Evolutionary conservation across 2,797 vertebrate species (phyloP).

Genomic region (Danio choprae): DNA sequence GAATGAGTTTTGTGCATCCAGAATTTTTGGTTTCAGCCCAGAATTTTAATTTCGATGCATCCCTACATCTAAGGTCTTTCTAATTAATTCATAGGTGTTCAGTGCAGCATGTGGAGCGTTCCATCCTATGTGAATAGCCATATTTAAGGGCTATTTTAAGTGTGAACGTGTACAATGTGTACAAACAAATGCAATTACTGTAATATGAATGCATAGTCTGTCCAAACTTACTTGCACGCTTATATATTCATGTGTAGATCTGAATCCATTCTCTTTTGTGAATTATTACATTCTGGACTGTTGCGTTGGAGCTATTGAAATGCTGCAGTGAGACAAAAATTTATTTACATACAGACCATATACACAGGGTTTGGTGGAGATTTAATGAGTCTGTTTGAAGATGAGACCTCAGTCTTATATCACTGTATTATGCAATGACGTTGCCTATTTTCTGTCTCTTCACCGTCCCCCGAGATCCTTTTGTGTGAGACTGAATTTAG

Average conservation of each 20-base stretch:
- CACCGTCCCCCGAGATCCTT: background rate
- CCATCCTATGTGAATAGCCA: background rate
- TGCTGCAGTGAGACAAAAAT: background rate
- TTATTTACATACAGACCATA: background rate
- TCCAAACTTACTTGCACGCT: too few species aligned
- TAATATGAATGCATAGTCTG: too few species aligned
- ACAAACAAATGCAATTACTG: background rate
- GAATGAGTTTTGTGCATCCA: too few species aligned
- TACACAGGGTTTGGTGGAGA: background rate
- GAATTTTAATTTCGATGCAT: too few species aligned
- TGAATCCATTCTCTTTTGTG: background rate
- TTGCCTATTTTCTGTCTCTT: background rate
- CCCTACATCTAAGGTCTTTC: background rate
- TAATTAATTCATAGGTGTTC: slow-evolving; percentile 5
- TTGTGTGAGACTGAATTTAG: slow-evolving; percentile 14
- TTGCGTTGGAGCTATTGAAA: background rate
- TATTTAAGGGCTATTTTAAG: background rate
- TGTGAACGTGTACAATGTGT: too few species aligned
- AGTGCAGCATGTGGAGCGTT: background rate
- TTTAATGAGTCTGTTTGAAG: background rate
- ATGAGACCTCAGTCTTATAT: background rate
- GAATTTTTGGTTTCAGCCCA: too few species aligned
- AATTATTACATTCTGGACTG: background rate
- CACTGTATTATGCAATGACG: background rate
- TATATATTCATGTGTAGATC: background rate